A percentile compares a stretch with the other conserved stretches of the same genome.
phyloP scores from a whole-genome alignment of 2,113 vertebrate genomes.

The Meriones unguiculatus region DNA sequence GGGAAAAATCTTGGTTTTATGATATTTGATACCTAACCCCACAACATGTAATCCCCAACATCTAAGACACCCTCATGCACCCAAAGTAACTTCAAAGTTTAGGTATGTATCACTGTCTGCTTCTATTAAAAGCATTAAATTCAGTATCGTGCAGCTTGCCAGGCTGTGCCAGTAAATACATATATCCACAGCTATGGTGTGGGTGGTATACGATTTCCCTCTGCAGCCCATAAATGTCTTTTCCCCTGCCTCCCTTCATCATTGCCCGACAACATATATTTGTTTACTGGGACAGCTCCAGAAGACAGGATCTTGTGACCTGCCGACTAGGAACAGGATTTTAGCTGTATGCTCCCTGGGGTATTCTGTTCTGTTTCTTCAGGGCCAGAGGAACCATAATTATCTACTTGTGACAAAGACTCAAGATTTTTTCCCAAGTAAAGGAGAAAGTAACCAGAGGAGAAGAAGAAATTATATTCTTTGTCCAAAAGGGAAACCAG shows the following conservation, averaged over 20 bases:
- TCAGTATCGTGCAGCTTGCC: background rate
- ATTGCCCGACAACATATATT: background rate
- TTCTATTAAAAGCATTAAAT: background rate
- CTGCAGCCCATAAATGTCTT: background rate
- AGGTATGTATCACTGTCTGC: background rate
- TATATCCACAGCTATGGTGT: background rate
- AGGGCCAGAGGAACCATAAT: background rate
- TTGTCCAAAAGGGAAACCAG: slow-evolving; percentile 9
- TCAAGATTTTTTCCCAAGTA: background rate
- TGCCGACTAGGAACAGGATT: background rate
- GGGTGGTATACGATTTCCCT: background rate
- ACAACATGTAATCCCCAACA: background rate
- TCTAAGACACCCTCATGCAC: background rate
- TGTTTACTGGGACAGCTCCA: background rate
- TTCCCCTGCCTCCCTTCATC: background rate
- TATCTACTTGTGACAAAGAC: too few species aligned
- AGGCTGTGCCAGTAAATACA: background rate
- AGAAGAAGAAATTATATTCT: background rate
- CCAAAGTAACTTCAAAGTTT: background rate
- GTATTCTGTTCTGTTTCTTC: background rate
- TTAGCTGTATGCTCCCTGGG: background rate
- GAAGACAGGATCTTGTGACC: background rate
- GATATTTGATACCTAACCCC: background rate
- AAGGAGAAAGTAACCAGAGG: slow-evolving; percentile 6
- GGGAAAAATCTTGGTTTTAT: background rate